phyloP scores from a whole-genome alignment of 2,797 vertebrate species.

The Cyclopterus lumpus region DNA sequence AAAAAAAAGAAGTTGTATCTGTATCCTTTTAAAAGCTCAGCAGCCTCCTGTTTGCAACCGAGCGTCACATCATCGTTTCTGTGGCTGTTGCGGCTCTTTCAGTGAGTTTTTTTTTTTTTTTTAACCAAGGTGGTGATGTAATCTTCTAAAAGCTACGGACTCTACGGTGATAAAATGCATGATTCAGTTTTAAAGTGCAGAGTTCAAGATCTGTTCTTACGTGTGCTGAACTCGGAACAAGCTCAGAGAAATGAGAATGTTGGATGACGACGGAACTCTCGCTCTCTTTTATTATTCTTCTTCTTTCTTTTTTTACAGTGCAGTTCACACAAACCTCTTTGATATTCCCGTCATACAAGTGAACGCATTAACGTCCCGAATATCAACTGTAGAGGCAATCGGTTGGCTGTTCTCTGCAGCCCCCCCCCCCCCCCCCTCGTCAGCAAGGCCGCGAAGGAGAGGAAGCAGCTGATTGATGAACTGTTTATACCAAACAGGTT shows the following conservation, averaged over 20 bases:
- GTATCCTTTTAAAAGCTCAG: not conserved
- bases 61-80: not conserved
- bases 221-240: not conserved
- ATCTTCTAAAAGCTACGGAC: not conserved
- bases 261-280: not conserved
- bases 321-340: constrained; percentile 48
- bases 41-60: not conserved
- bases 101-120: too few relatives aligned
- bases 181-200: not conserved
- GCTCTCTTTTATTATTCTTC: not conserved
- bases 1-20: not conserved
- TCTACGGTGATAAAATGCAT: not conserved
- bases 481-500: constrained; percentile 41
- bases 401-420: constrained; percentile 45
- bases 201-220: not conserved
- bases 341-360: constrained; percentile 62
- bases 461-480: constrained; percentile 47
- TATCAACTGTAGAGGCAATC: constrained; percentile 47
- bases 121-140: not conserved
- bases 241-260: not conserved
- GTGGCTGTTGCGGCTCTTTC: not conserved
- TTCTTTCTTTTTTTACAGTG: constrained; percentile 34
- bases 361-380: constrained; percentile 47
- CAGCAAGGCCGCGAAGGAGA: constrained; percentile 23
- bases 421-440: too few relatives aligned